Base-by-base conservation (phyloP, 2,113 vertebrate genomes). In the Xyrauchen texanus region DNA sequence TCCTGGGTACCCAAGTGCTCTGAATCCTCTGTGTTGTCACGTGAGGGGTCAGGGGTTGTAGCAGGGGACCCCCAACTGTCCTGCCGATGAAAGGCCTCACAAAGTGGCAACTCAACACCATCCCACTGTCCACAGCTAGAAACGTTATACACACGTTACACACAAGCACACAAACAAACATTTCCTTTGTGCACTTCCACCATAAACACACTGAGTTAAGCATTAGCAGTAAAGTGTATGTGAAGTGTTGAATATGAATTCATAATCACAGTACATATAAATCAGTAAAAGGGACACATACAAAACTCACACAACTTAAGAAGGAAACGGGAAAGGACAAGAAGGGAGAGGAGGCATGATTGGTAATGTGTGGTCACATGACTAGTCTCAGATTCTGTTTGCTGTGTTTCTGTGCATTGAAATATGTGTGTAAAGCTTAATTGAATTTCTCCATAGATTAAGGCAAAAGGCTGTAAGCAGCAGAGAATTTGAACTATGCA, bases 71-170 rank as follows among this genome's bases (percentile, higher is more conserved):
- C 85, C 87, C 93, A 93, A 44, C 90, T 93, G 89, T 98, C 96
- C 82, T 82, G 86, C 82, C 93, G 94, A 89, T 92, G 94, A 91
- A 94, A 98, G 62, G 95, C 96, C 93, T 98, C 95, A 0, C 95
- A 98, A 60, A 99, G 90, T 1, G 98, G 96, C 79, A 98, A 95
- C 53, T 96, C 95, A 81, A 90, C 93, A 89, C 91, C 92, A 90
- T 97, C 95, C 92, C 95, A 97, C 78, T 95, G 94, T 94, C 95
- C 96, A 89, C 95, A 97, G 95, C 97, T 98, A 88, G 80, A 91
- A 90, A 89, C 88, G 89, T 88, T 89, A 90, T 83, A 72, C 77
- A 84, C 87, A 73, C 45, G 89, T 90, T 34, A 34, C 21, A 34
- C 21, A 89, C 86, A 77, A 34, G 89, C 83, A 64, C 64, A 89